Conservation (phyloP, 2,888 invertebrate species). For the Antheraea assamensis region DNA sequence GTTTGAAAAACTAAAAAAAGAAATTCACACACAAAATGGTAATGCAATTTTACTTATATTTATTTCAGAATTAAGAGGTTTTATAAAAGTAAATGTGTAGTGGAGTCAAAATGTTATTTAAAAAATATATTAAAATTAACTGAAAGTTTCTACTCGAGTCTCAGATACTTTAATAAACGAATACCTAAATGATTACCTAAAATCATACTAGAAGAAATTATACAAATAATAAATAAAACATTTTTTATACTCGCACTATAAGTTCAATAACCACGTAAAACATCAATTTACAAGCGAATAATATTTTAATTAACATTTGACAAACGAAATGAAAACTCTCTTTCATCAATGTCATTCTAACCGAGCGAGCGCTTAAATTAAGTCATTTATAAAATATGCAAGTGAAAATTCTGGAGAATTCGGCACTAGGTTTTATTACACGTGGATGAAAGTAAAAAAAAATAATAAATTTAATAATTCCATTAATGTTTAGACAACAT, state of each 20-base stretch:
- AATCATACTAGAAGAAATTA: neutral
- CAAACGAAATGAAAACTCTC: conserved; percentile 9
- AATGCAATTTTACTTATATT: too few relatives aligned
- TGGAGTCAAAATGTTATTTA: neutral
- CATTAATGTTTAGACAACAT: neutral
- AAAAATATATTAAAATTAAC: neutral
- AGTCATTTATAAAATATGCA: conserved; percentile 1
- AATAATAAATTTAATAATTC: neutral
- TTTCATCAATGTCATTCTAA: conserved; percentile 7
- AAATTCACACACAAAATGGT: too few relatives aligned
- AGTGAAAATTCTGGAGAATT: neutral
- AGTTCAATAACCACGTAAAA: neutral
- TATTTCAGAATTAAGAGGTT: neutral
- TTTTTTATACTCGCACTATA: neutral
- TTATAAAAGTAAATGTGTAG: neutral
- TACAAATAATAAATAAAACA: neutral
- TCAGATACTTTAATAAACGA: neutral
- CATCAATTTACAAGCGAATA: neutral
- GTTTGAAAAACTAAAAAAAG: too few relatives aligned
- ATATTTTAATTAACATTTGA: neutral
- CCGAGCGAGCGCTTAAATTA: neutral
- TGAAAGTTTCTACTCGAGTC: neutral
- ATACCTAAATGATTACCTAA: neutral
- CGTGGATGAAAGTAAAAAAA: neutral
- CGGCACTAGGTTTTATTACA: neutral